Percentiles rank a stretch among this genome's conserved stretches.
Conservation (phyloP, 2,888 invertebrate species). For the Smittia aterrima region DNA sequence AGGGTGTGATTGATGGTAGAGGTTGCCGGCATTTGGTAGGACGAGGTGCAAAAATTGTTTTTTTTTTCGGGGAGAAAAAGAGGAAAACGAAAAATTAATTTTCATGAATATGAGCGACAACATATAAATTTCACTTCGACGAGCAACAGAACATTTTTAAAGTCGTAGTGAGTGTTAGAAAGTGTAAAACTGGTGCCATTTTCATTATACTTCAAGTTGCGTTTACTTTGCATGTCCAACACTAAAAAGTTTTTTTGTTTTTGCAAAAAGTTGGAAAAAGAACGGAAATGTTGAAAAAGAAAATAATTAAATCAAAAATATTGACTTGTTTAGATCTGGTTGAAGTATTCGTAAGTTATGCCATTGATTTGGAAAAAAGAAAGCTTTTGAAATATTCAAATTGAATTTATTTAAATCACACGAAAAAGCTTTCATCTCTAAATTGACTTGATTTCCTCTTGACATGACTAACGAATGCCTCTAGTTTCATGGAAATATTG, state of each 20-base stretch:
- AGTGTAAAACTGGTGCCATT: conserved; percentile 29
- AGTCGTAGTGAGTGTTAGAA: neutral
- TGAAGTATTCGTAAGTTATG: too few species aligned
- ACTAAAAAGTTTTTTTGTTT: conserved; percentile 18
- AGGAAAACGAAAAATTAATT: conserved; percentile 24
- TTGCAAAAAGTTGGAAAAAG: conserved; percentile 33
- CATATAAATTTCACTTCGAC: conserved; percentile 25
- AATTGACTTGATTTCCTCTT: too few species aligned
- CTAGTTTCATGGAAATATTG: neutral
- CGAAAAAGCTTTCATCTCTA: too few species aligned
- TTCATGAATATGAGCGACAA: conserved; percentile 23
- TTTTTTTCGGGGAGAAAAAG: conserved; percentile 1
- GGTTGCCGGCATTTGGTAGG: neutral
- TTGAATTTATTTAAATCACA: too few species aligned
- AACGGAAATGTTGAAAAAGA: conserved; percentile 29
- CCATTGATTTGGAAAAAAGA: too few species aligned
- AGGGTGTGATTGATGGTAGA: conserved; percentile 24
- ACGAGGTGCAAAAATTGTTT: conserved; percentile 4
- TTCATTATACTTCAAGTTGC: conserved; percentile 19
- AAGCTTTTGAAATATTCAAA: too few species aligned
- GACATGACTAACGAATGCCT: too few species aligned
- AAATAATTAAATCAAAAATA: conserved; percentile 16
- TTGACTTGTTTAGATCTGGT: neutral
- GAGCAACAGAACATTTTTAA: neutral
- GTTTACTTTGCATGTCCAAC: conserved; percentile 35